Conservation (phyloP, 2,888 invertebrate species). For the Phrixothrix hirtus region DNA sequence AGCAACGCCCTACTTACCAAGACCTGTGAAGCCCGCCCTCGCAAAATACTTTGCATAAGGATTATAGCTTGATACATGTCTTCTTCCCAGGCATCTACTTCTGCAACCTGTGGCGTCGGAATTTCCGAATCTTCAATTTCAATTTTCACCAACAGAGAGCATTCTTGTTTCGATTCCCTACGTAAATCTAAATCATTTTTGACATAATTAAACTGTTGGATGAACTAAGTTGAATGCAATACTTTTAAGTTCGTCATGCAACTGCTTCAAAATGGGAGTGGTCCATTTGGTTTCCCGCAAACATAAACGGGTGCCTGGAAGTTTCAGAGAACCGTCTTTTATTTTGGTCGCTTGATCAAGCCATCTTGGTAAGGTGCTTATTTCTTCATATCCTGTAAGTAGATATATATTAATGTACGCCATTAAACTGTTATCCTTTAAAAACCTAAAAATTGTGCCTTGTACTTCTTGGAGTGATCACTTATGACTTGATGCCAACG, state of each 20-base stretch:
- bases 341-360: constrained; percentile 54
- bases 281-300: constrained; percentile 68
- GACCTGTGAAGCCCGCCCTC: constrained; percentile 73
- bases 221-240: too few relatives aligned
- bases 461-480: constrained; percentile 45
- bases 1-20: constrained; percentile 57
- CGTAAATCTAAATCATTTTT: constrained; percentile 34
- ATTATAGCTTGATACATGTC: constrained; percentile 61
- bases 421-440: too few relatives aligned
- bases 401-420: too few relatives aligned
- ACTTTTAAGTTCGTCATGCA: constrained; percentile 66
- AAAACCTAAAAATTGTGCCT: constrained; percentile 50
- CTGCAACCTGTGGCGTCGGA: constrained; percentile 47
- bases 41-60: constrained; percentile 67
- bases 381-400: constrained; percentile 57
- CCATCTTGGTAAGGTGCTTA: constrained; percentile 60
- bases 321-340: constrained; percentile 55
- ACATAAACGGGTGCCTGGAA: constrained; percentile 58
- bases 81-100: constrained; percentile 50
- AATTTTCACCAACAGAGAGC: constrained; percentile 41
- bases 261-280: constrained; percentile 62
- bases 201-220: too few relatives aligned
- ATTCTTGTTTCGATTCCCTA: constrained; percentile 28
- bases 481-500: constrained; percentile 62
- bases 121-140: constrained; percentile 34